Evolutionary conservation across 2,888 invertebrate species (phyloP), one percentile per base, ranked within the genome.

Genomic region (Dione vanillae): DNA sequence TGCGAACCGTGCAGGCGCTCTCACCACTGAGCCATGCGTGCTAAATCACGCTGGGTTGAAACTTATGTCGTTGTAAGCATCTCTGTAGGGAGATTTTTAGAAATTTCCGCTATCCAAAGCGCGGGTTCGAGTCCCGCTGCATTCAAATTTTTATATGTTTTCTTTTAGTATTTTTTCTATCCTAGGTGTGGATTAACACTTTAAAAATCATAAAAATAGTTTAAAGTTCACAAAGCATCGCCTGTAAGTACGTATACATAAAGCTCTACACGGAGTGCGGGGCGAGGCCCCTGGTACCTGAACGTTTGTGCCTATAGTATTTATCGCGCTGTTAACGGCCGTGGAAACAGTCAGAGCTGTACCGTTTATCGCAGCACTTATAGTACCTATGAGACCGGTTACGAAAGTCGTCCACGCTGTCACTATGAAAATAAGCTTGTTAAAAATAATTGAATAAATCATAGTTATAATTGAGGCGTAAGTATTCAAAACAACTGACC

Each of bases 291-390:
- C 7, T 62, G 52, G 74, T 93, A 93, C 92, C 92, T 92, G 83
- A 51, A 93, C 75, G 76, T 90, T 92, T 67, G 83, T 81, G 82
- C 91, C 91, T 52, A 92, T 16, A 3, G 92, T 91, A 77, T 90
- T 89, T 75, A 92, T 86, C 54, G 87, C 87, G 76, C 85, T 86
- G 78, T 92, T 90, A 47, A 92, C 82, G 0, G 88, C 89, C 0
- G 78, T 84, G 7, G 91, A 87, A 10, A 89, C 77, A 11, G 84
- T 78, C 9, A 72, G 75, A 0, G 90, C 76, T 37, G 88, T 83
- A 27, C 89, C 85, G 75, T 90, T 90, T 72, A 93, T 77, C 35
- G 86, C 82, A 49, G 89, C 85, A 43, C 90, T 85, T 78, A 92
- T 90, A 0, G 88, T 85, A 82, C 87, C 88, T 84, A 91, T 82